Base-by-base conservation (phyloP, 2,888 invertebrate genomes). In the Meteorus colon region DNA sequence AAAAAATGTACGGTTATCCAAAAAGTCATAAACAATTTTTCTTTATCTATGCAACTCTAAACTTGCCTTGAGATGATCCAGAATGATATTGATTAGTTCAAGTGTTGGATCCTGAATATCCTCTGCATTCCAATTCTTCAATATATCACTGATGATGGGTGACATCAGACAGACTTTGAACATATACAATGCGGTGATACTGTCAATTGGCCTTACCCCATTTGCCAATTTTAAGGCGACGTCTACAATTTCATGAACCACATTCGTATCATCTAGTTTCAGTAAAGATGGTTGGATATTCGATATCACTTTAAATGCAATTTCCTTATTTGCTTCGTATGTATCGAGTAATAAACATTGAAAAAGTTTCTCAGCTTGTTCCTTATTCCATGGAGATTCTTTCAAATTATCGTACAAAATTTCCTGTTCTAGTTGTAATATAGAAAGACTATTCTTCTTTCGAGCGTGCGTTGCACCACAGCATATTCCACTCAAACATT, bases 291-390 rank as follows among this genome's bases (percentile, higher is more conserved):
- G 79, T 0, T 90, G 88, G 63, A 90, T 83, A 34, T 87, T 82
- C 16, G 88, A 88, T 12, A 95, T 88, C 70, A 96, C 90, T 2
- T 91, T 90, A 12, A 93, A 90, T 0, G 94, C 93, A 73, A 94
- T 87, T 0, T 90, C 91, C 86, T 96, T 96, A 86, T 96, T 96
- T 10, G 90, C 90, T 86, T 96, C 96, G 83, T 95, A 97, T 12
- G 94, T 93, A 85, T 97, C 96, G 34, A 92, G 90, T n/a, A 87
- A 34, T n/a, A 96, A 86, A 73, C 91, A 92, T 1, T 90, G 82
- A 48, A 93, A 87, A n/a, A 94, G 82, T 45, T 88, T 89, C 6
- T 90, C 90, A 2, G 91, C 90, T 74, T 91, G 86, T 1, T 88
- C 83, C 4, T 87, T 78, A 6, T 84, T 88, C 90, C 91, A 91